These are phyloP conservation scores for Montifringilla adamsi DNA, from an alignment of 2,113 vertebrate genomes.

Conservation along the genomic window DNA sequence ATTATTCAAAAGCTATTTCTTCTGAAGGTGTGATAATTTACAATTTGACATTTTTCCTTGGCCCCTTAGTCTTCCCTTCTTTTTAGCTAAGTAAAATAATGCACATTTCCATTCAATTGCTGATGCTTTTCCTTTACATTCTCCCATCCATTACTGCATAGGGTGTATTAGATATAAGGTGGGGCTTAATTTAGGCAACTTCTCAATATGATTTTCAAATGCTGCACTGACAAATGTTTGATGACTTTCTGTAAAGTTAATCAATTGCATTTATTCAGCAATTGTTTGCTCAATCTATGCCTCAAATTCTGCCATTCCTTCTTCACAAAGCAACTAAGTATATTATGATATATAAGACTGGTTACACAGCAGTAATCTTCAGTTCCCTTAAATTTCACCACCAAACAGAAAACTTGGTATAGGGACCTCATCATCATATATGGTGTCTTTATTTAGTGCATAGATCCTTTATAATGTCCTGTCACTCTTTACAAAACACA, in stretches of 20 bases:
- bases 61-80: background rate
- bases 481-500: background rate
- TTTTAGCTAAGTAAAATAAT: background rate
- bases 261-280: background rate
- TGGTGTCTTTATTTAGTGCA: background rate
- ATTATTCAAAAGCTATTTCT: background rate
- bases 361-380: background rate
- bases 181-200: background rate
- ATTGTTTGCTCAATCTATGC: background rate
- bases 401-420: background rate
- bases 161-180: background rate
- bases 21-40: background rate
- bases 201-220: background rate
- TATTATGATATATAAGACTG: background rate
- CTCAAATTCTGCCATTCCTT: background rate
- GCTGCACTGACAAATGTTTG: background rate
- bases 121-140: background rate
- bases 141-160: background rate
- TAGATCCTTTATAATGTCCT: background rate
- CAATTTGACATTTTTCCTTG: background rate
- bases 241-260: background rate
- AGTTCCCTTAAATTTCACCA: background rate
- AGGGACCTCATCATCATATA: background rate
- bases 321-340: background rate
- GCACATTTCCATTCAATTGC: background rate